Conservation (phyloP, 2,888 invertebrate species). For the Apodemia duryi region DNA sequence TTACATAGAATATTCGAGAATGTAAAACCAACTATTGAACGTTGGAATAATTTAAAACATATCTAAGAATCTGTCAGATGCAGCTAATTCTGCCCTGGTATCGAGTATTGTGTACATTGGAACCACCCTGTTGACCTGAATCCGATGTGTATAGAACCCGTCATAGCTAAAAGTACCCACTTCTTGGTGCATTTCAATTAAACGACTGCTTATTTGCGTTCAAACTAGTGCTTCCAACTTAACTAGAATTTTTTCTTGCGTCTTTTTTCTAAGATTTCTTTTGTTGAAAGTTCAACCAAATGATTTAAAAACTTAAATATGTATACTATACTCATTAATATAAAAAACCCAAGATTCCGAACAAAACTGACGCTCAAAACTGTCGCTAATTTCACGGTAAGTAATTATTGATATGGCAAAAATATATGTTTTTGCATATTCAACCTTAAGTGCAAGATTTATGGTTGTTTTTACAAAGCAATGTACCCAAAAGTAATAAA, state of each 20-base stretch:
- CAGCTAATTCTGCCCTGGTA: conserved; percentile 14
- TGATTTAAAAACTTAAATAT: too few species aligned
- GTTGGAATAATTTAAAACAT: conserved; percentile 12
- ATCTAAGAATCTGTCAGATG: conserved; percentile 9
- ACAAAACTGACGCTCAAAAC: too few species aligned
- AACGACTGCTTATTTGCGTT: conserved; percentile 3
- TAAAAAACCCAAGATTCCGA: too few species aligned
- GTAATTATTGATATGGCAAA: too few species aligned
- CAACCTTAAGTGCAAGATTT: too few species aligned
- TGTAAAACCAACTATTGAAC: not conserved
- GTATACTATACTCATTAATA: too few species aligned
- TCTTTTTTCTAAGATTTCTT: not conserved
- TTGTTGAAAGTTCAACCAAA: too few species aligned
- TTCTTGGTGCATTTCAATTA: conserved; percentile 13
- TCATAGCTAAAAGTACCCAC: not conserved
- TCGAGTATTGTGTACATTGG: conserved; percentile 12
- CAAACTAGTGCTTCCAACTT: not conserved
- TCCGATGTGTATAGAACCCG: conserved; percentile 10
- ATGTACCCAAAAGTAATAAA: too few species aligned
- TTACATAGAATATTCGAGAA: not conserved
- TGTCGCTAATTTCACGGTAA: too few species aligned
- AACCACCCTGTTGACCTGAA: conserved; percentile 9
- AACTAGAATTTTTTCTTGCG: not conserved
- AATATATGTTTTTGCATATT: too few species aligned
- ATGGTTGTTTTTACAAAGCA: too few species aligned